Conservation (phyloP, 2,888 invertebrate species). For the Sesamia inferens region DNA sequence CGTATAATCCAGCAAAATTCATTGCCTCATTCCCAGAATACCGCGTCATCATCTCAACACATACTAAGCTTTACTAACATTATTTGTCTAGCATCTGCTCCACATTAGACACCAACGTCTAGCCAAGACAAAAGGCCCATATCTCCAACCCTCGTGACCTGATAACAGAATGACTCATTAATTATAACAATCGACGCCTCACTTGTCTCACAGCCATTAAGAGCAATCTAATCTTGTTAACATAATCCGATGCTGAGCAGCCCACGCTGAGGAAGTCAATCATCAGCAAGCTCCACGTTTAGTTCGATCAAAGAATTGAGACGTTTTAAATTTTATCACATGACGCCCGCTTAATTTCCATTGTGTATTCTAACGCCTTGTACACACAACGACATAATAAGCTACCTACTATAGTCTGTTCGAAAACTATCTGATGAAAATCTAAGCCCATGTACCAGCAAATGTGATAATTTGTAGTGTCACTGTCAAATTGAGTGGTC, state of each 20-base stretch:
- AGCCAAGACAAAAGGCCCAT: slow-evolving; percentile 54
- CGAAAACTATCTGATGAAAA: neutral
- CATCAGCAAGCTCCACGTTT: slow-evolving; percentile 71
- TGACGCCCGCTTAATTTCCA: slow-evolving; percentile 50
- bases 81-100: slow-evolving; percentile 4
- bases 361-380: slow-evolving; percentile 34
- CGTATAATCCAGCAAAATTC: too few relatives aligned
- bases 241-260: slow-evolving; percentile 74
- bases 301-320: slow-evolving; percentile 62
- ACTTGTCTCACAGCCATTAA: slow-evolving; percentile 87
- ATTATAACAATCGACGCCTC: slow-evolving; percentile 87
- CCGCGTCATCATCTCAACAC: neutral
- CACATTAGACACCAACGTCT: slow-evolving; percentile 22
- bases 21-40: neutral
- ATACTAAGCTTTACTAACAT: neutral
- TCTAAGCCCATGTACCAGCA: neutral
- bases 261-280: slow-evolving; percentile 88
- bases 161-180: slow-evolving; percentile 83
- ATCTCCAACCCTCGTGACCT: slow-evolving; percentile 66
- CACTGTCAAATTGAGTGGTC: neutral
- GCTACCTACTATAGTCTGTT: neutral
- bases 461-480: neutral
- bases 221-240: slow-evolving; percentile 89
- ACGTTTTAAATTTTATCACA: slow-evolving; percentile 59
- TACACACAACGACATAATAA: neutral